Percentiles rank a stretch among this genome's conserved stretches.
phyloP scores from a whole-genome alignment of 2,888 invertebrate species.

The Nezara viridula region DNA sequence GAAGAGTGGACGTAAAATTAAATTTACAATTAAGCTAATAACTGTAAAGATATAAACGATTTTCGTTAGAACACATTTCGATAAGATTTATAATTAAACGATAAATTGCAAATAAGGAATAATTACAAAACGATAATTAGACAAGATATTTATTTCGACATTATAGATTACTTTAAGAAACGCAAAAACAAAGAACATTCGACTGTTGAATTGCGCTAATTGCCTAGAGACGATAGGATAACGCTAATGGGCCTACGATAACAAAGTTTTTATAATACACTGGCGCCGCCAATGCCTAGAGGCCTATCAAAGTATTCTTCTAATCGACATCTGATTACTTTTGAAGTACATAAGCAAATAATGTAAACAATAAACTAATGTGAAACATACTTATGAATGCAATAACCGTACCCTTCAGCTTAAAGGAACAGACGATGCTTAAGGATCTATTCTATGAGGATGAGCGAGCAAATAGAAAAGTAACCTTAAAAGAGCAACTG shows the following conservation, averaged over 20 bases:
- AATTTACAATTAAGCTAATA: no score
- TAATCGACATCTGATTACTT: neutral
- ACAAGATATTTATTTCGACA: neutral
- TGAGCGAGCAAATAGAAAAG: no score
- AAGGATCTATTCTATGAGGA: no score
- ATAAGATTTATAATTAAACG: neutral
- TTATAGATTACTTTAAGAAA: neutral
- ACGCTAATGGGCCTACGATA: neutral
- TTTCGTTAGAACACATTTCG: neutral
- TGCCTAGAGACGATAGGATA: neutral
- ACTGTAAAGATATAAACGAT: no score
- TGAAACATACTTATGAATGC: no score
- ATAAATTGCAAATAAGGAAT: neutral
- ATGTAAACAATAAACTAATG: no score
- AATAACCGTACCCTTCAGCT: no score
- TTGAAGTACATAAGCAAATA: neutral
- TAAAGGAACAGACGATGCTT: no score
- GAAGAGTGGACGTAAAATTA: no score
- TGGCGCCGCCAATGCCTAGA: neutral
- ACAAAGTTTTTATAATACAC: neutral
- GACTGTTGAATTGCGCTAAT: neutral
- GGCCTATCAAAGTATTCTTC: neutral
- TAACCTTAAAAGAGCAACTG: no score
- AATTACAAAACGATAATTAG: neutral
- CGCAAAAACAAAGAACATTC: neutral